Base-by-base conservation (phyloP, 2,888 invertebrate genomes). In the Aspidiotus destructor region DNA sequence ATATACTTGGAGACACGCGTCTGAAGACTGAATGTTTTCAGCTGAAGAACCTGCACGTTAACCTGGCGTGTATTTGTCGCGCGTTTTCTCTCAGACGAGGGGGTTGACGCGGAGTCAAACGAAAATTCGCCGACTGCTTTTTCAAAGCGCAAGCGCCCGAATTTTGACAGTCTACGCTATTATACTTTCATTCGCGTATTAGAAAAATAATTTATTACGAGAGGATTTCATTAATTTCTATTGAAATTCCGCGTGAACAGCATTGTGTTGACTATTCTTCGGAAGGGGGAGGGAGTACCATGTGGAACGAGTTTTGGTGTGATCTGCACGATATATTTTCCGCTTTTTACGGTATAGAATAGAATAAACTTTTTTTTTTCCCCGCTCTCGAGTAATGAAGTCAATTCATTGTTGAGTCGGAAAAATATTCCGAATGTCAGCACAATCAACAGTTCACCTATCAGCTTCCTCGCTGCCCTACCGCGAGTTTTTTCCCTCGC, bases 21-120 rank as follows among this genome's bases (percentile, higher is more conserved):
- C 48, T 13, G 6, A 48, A 48, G 28, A 48, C 48, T 48, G n/a
- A 48, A 48, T n/a, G 48, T n/a, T 48, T 48, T 48, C 48, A 48
- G 48, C 48, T 48, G n/a, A 11, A 48, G 48, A n/a, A 48, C 48
- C 48, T 48, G 48, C 48, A 48, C 48, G 48, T n/a, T 11, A 48
- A 48, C 48, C 48, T 48, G 48, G n/a, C 48, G n/a, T 48, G n/a
- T 48, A 48, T n/a, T 48, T 48, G n/a, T n/a, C 48, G 48, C n/a
- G 10, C 28, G 10, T 48, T 48, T 48, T n/a, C 48, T n/a, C 11
- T n/a, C 48, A 48, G 48, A 48, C 48, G 48, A n/a, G 6, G n/a
- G 48, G 48, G 48, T 48, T 2, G 48, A 2, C 48, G n/a, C 11
- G n/a, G 48, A n/a, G n/a, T 13, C n/a, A 48, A n/a, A 13, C 48